Evolutionary conservation across 1,140 invertebrate species (phyloP), one percentile per base, ranked within the genome.

Genomic region (Hetaerina americana): DNA sequence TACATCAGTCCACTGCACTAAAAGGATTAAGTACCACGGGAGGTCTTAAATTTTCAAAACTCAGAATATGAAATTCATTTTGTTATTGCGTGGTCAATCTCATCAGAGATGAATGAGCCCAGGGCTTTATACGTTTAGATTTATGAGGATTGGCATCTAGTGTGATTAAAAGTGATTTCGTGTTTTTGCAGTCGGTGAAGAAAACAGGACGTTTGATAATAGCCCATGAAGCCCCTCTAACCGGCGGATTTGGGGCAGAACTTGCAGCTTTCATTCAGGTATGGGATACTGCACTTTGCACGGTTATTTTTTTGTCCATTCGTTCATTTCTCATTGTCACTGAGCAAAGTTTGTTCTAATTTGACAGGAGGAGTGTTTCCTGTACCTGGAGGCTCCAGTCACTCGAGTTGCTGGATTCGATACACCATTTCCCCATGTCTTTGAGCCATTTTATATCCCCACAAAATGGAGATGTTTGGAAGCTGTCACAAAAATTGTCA

Each of bases 171-270:
- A n/a, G n/a, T n/a, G n/a, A 18, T 68, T 71, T 40, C 74, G 71
- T 74, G 75, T 70, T 80, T 76, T 86, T 87, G 75, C 77, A 98
- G 95, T 98, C 95, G 0, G 96, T 92, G 10, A 90, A 87, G 76
- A 99, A 99, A 84, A 99, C 97, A 1, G 96, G 96, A 0, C 85
- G 95, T 31, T 87, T 92, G 12, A 79, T 99, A 10, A 86, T 99
- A 57, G 86, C 96, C 0, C 98, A 99, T 80, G 98, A 99, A 83
- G 98, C 98, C 5, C 97, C 97, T 18, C 79, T 96, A 27, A 99
- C 96, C 0, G 88, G 87, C 76, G 98, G 98, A 24, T 98, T 99
- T 84, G 97, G 93, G 5, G 90, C 95, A n/a, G 97, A 99, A 85
- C 83, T 99, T 12, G 92, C 96, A 26, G 92, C 97, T 0, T 89